phyloP scores from a whole-genome alignment of 2,888 invertebrate species.

The Hypselothyrea guttata region DNA sequence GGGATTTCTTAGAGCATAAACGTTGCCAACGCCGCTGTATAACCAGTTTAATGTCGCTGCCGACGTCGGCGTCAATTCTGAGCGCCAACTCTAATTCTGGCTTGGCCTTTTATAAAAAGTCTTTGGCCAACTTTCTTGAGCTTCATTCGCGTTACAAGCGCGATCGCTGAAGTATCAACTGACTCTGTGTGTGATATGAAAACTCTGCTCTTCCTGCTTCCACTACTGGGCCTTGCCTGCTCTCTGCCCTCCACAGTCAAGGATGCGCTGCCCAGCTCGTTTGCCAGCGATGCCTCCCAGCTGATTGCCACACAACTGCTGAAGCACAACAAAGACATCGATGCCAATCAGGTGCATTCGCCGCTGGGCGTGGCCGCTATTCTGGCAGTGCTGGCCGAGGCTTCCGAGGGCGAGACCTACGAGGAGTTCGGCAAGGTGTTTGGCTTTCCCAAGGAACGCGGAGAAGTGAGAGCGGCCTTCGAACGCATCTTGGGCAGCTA shows the following conservation, averaged over 20 bases:
- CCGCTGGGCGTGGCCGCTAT: conserved; percentile 86
- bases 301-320: conserved; percentile 79
- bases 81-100: conserved; percentile 44
- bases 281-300: conserved; percentile 79
- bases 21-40: conserved; percentile 12
- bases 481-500: conserved; percentile 70
- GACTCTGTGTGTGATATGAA: conserved; percentile 46
- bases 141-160: conserved; percentile 78
- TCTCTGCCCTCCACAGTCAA: conserved; percentile 34
- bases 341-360: conserved; percentile 85
- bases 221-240: conserved; percentile 41
- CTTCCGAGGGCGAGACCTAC: conserved; percentile 85
- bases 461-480: conserved; percentile 68
- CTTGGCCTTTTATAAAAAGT: conserved; percentile 78
- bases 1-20: conserved; percentile 26
- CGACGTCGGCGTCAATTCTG: conserved; percentile 40
- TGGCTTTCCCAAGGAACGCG: conserved; percentile 84
- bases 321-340: conserved; percentile 80
- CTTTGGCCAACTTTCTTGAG: conserved; percentile 76
- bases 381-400: conserved; percentile 86
- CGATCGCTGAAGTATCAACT: conserved; percentile 31
- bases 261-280: conserved; percentile 40
- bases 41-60: conserved; percentile 58
- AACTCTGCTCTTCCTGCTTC: conserved; percentile 40
- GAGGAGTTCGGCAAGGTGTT: conserved; percentile 84